A percentile compares a stretch with the other conserved stretches of the same genome.
Conservation (phyloP, 2,797 vertebrate genomes). For the Spinus olivaceus region DNA sequence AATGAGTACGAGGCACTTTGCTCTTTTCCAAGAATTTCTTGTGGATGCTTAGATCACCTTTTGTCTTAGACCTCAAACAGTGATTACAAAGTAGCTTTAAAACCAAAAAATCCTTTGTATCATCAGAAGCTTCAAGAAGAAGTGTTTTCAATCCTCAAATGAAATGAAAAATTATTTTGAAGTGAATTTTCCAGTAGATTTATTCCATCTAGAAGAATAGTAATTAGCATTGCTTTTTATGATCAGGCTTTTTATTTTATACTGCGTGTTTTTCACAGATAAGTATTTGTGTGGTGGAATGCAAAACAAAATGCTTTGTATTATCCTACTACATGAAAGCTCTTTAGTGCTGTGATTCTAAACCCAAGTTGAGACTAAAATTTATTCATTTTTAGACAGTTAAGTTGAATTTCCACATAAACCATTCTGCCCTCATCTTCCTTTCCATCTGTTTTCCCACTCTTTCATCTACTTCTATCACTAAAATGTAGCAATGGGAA, state of each 20-base stretch:
- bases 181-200: neutral
- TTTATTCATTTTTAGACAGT: neutral
- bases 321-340: neutral
- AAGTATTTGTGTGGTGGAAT: neutral
- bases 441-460: neutral
- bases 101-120: neutral
- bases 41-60: neutral
- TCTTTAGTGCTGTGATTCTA: neutral
- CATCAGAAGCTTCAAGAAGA: neutral
- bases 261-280: neutral
- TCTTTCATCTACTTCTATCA: neutral
- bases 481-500: neutral
- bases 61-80: neutral
- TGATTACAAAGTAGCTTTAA: neutral
- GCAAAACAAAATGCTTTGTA: neutral
- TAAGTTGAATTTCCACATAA: neutral
- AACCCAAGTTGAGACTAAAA: neutral
- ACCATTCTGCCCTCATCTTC: neutral
- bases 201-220: neutral
- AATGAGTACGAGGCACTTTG: neutral
- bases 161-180: neutral
- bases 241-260: neutral
- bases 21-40: neutral
- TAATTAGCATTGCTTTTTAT: neutral
- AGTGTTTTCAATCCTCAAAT: neutral